Evolutionary conservation across 2,888 invertebrate genomes (phyloP), one percentile per base, ranked within the genome.

Genomic region (Xestobium rufovillosum): DNA sequence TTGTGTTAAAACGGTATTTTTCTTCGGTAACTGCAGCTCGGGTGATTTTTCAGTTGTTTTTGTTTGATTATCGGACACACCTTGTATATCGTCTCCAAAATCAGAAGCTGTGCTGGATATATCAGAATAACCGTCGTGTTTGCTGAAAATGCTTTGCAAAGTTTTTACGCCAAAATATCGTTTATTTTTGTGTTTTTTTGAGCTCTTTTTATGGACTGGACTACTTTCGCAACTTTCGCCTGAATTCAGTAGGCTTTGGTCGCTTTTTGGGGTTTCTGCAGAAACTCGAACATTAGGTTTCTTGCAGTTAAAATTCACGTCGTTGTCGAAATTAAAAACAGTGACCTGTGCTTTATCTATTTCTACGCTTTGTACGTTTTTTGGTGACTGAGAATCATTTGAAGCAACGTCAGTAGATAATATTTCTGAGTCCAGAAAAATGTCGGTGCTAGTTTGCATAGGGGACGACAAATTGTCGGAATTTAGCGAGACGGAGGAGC

Each of bases 201-300:
- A 62, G 34, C 68, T 66, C 1, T 65, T 57, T 50, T 69, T 65
- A 59, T 73, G 74, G 34, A 75, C 66, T 6, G 76, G 75, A 44
- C 75, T 74, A 48, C 73, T 73, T 41, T 61, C 70, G 43, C 63
- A 61, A 43, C 63, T 64, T n/a, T 60, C 61, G 2, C 52, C 59
- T 0, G 66, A 66, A 40, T 65, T 63, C 26, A 66, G 42, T 17
- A 66, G 48, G 39, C 67, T 67, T 40, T 66, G 64, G 40, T 65
- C 65, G 42, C 66, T 66, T 49, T 66, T 66, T 2, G 60, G 58
- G 1, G 63, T 63, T 39, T 66, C 65, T 29, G 60, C 61, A 3
- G 65, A 65, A 16, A 47, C 52, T 39, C 55, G 55, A 19, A 50
- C 34, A 36, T 38, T 45, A 4, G 47, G 41, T 32, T 50, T 49